Evolutionary conservation across 2,888 invertebrate species (phyloP).

Genomic region (Torymus tubicola): DNA sequence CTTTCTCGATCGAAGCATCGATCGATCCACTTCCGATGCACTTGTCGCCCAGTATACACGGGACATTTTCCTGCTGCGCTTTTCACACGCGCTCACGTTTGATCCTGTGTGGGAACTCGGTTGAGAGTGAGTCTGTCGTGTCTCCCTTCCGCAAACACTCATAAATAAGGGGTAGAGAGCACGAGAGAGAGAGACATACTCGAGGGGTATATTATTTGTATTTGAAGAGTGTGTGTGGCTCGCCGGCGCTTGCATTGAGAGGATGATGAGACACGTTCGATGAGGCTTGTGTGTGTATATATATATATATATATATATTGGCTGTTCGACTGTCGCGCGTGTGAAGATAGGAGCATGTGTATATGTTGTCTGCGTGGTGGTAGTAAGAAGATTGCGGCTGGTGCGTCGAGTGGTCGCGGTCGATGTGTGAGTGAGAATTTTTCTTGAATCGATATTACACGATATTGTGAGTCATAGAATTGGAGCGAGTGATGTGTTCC

Average conservation of each 20-base stretch:
- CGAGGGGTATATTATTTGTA: slow-evolving; percentile 18
- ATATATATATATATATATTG: no score
- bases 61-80: slow-evolving; percentile 66
- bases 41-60: slow-evolving; percentile 66
- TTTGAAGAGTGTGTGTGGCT: slow-evolving; percentile 25
- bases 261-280: neutral
- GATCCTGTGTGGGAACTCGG: slow-evolving; percentile 70
- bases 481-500: no score
- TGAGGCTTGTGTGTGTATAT: no score
- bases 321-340: no score
- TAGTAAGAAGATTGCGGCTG: no score
- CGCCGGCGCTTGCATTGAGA: neutral
- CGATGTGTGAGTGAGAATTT: no score
- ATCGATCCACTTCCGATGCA: slow-evolving; percentile 57
- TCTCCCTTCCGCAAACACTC: slow-evolving; percentile 68
- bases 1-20: neutral
- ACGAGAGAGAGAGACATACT: slow-evolving; percentile 1
- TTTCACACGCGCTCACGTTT: slow-evolving; percentile 68
- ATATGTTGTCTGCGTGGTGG: no score
- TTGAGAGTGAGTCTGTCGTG: slow-evolving; percentile 43
- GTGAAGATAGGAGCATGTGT: no score
- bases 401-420: no score
- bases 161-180: slow-evolving; percentile 46
- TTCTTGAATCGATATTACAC: no score
- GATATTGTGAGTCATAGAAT: no score